Percentiles rank a stretch among this genome's conserved stretches.
These are phyloP conservation scores for Drosophila leontia DNA, from an alignment of 1,140 invertebrate species.

Conservation along the genomic window DNA sequence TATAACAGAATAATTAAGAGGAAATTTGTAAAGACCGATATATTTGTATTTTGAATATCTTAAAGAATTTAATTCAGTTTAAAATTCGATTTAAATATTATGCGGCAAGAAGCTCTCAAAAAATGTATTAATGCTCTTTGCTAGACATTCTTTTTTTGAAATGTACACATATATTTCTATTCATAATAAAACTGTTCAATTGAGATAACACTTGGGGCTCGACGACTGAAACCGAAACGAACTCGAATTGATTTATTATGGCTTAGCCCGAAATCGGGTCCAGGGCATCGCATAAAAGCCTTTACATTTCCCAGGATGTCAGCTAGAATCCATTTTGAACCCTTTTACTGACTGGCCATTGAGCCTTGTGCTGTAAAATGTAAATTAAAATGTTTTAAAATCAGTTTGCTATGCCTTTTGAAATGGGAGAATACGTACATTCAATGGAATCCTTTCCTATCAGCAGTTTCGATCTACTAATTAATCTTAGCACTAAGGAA, in stretches of 20 bases:
- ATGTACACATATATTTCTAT: not conserved
- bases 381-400: not conserved
- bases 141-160: not conserved
- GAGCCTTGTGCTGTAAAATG: conserved; percentile 1
- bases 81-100: not conserved
- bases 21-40: not conserved
- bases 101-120: not conserved
- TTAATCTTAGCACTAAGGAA: not conserved
- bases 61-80: no score
- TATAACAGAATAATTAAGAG: not conserved
- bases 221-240: not conserved
- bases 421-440: not conserved
- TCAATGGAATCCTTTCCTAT: not conserved
- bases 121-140: not conserved
- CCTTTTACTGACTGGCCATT: not conserved
- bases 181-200: not conserved
- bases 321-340: not conserved
- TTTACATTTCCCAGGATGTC: not conserved
- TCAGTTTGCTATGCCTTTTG: not conserved
- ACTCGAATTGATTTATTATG: conserved; percentile 15
- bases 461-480: conserved; percentile 7
- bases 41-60: not conserved
- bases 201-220: not conserved
- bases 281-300: not conserved
- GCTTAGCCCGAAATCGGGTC: not conserved